Evolutionary conservation across 2,797 vertebrate genomes (phyloP), one percentile per base, ranked within the genome.

Genomic region (Anabas testudineus): DNA sequence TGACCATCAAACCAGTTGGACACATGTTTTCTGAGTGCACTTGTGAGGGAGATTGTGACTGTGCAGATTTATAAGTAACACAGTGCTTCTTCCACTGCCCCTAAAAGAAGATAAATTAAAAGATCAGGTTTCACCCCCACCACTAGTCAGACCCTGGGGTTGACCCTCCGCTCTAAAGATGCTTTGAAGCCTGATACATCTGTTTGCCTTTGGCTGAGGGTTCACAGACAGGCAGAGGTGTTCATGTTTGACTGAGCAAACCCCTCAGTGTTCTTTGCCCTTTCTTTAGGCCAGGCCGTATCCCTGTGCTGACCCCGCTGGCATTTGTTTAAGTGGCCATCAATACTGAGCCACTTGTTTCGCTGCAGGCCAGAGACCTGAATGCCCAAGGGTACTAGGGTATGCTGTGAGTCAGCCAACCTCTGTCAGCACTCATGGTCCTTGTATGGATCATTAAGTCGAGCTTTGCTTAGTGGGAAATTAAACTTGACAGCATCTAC

Each of bases 121-220:
- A 78, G 76, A 76, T 90, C 74, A 3, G 8, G 53, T 92, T 91
- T 80, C 90, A 51, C n/a, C 37, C 37, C 67, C 49, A 37, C 71
- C 41, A 24, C 64, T 53, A 45, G 16, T 3, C 49, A 22, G 54
- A 76, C 76, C 74, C 74, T 21, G 14, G 24, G 37, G 32, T 52
- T 78, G 74, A 88, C 76, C 80, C 66, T 26, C 7, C 21, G 18
- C 57, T 58, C 70, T 43, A 18, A 55, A 72, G 81, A 57, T 4
- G 62, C 81, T 89, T 91, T 92, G 91, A 93, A 91, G 84, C 80
- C 71, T 75, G 84, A 91, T 90, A 90, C 85, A 89, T 91, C 80
- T 88, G 87, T 75, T 73, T 71, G 78, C 73, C 76, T 90, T 89
- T 87, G 89, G 87, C 84, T 69, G 53, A 78, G 54, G 66, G 52